Conservation (phyloP, 2,797 vertebrate species). For the Gallinago stenura region DNA sequence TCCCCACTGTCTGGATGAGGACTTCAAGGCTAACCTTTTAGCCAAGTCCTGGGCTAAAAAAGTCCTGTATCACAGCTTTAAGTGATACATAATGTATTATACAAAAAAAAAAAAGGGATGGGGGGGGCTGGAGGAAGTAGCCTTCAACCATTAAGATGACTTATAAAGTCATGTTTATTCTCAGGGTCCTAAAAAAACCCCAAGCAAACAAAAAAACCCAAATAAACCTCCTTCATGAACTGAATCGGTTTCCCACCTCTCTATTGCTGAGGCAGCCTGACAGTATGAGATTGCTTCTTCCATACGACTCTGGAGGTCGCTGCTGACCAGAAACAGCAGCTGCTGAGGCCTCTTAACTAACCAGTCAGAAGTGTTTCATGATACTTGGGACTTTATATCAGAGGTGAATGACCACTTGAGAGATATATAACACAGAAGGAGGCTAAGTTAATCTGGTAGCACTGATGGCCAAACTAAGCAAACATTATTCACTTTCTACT, state of each 20-base stretch:
- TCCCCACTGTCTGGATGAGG: not conserved
- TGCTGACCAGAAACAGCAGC: not conserved
- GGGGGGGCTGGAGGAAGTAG: not conserved
- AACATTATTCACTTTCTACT: not conserved
- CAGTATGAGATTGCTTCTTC: not conserved
- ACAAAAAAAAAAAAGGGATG: not conserved
- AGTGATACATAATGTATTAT: not conserved
- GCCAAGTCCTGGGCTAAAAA: not conserved
- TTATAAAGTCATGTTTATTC: not conserved
- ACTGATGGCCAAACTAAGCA: not conserved
- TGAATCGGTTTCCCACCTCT: not conserved
- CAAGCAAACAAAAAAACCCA: too few relatives aligned
- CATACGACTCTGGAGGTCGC: not conserved
- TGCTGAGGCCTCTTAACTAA: not conserved
- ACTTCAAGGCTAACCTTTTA: not conserved
- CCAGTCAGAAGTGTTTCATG: too few relatives aligned
- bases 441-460: not conserved
- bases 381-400: rapidly evolving
- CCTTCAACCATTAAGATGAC: not conserved
- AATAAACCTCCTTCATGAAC: not conserved
- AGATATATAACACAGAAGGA: rapidly evolving
- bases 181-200: not conserved
- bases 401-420: not conserved
- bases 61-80: not conserved
- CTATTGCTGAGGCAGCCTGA: not conserved